Evolutionary conservation across 2,797 vertebrate genomes (phyloP), one percentile per base, ranked within the genome.

Genomic region (Pelobates cultripes): DNA sequence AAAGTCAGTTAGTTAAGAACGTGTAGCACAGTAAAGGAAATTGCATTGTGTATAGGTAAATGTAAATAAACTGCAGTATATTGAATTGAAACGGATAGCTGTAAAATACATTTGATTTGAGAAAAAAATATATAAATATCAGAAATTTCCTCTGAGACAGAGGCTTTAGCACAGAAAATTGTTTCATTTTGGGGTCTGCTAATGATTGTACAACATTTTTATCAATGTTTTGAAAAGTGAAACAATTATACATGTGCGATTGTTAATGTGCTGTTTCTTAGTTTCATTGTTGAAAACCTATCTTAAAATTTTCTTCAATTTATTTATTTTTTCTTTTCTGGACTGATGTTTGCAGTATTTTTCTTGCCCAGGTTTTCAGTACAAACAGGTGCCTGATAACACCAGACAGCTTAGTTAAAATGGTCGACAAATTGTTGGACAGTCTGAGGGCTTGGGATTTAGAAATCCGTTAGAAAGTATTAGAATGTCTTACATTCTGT

Each of bases 191-290:
- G 55, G 76, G 64, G 80, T 77, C 80, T 82, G 63, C 55, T 72
- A 82, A 77, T 82, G 80, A 82, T 73, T 82, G 74, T 82, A 77
- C 70, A 71, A 76, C 72, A 75, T 79, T 69, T 63, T 69, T 79
- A 73, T 76, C 77, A 84, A 70, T 78, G 57, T 79, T 69, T 66
- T 83, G 43, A 71, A 82, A 84, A 67, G 73, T 80, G 60, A 71
- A 79, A 72, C 76, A 78, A 75, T 64, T 60, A 79, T 79, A 84
- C 45, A 67, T 57, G 68, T 79, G 64, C 67, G 66, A 47, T 71
- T 67, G 68, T 84, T 74, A 64, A 57, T 80, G 77, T 84, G 68
- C 73, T 80, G 73, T 84, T 84, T 73, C 81, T 83, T 84, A 51
- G 57, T 57, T 79, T 44, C 77, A 70, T 74, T 70, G 76, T 83